Conservation (phyloP, 2,113 vertebrate genomes). For the Strigops habroptila region DNA sequence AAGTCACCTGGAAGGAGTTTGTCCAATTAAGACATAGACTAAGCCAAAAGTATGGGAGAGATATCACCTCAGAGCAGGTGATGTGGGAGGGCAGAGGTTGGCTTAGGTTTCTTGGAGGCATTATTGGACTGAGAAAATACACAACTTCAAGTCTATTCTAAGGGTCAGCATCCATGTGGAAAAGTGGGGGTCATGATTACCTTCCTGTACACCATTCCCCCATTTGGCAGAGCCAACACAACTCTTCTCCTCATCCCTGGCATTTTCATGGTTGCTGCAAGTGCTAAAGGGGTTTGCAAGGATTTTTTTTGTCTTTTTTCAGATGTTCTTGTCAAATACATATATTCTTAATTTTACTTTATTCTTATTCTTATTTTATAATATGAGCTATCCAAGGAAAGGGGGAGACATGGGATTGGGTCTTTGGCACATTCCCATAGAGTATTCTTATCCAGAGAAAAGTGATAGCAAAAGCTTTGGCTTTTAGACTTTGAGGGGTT, state of each 20-base stretch:
- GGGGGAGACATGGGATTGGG: neutral
- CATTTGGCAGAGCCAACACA: neutral
- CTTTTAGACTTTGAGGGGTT: neutral
- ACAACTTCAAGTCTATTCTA: neutral
- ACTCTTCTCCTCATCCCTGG: neutral
- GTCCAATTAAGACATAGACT: neutral
- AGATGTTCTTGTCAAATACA: neutral
- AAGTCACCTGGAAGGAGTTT: neutral
- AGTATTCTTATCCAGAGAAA: neutral
- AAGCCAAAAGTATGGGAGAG: neutral
- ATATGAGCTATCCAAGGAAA: neutral
- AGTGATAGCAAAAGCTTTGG: neutral
- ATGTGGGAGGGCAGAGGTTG: neutral
- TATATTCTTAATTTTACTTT: neutral
- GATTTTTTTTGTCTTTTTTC: neutral
- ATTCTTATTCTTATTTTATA: neutral
- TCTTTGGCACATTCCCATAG: neutral
- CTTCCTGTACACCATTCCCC: neutral
- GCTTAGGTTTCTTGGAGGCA: neutral
- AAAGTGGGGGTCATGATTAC: neutral
- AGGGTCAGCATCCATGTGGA: neutral
- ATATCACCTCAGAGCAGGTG: neutral
- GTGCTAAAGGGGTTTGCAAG: neutral
- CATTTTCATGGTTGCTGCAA: neutral
- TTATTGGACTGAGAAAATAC: neutral